Conservation (phyloP, 2,113 vertebrate species). For the Paraplagusia blochii region DNA sequence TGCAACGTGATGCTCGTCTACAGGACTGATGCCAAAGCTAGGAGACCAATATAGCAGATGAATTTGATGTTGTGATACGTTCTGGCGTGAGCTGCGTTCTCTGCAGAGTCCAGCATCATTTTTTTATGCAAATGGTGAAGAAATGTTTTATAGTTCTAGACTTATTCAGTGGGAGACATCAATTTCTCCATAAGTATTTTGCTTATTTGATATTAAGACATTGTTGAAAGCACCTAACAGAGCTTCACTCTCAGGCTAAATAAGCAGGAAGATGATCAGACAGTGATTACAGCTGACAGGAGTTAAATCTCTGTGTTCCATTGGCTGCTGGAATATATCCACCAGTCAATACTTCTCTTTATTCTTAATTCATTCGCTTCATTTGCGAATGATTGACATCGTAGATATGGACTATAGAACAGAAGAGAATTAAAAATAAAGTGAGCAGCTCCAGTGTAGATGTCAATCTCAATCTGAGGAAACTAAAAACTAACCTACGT, state of each 20-base stretch:
- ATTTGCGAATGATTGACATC: no score
- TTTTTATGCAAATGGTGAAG: background rate
- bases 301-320: no score
- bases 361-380: no score
- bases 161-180: background rate
- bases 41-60: conserved; percentile 36
- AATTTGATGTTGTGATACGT: conserved; percentile 16
- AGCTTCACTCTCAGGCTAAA: background rate
- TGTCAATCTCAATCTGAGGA: no score
- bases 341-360: no score
- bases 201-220: background rate
- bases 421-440: no score
- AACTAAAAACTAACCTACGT: no score
- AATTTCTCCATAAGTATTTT: background rate
- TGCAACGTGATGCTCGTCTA: conserved; percentile 27
- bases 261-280: background rate
- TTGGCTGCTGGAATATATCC: no score
- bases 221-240: background rate
- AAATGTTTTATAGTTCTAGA: background rate
- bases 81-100: background rate
- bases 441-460: no score
- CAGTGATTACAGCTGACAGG: no score
- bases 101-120: conserved; percentile 1
- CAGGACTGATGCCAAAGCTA: conserved; percentile 10
- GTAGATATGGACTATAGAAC: no score